A percentile compares a stretch with the other conserved stretches of the same genome.
phyloP scores from a whole-genome alignment of 2,797 vertebrate genomes.

The Rallus crepitans region DNA sequence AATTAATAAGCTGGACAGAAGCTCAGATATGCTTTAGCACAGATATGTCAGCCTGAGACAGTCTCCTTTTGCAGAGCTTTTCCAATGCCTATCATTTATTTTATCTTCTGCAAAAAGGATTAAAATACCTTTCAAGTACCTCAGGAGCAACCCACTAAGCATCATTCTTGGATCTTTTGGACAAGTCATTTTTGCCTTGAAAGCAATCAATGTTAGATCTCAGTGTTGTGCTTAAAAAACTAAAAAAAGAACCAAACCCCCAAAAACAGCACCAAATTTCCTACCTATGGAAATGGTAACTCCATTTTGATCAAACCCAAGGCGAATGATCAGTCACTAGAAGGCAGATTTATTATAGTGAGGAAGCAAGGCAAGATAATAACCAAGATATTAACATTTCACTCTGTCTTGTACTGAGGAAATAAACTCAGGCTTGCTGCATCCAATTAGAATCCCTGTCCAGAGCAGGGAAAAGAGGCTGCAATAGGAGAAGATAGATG shows the following conservation, averaged over 20 bases:
- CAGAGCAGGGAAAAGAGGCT: neutral
- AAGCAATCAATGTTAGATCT: neutral
- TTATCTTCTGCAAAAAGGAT: neutral
- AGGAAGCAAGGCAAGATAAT: neutral
- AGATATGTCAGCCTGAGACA: neutral
- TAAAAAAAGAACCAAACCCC: too few species aligned
- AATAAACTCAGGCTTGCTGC: neutral
- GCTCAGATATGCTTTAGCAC: neutral
- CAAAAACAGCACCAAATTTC: neutral
- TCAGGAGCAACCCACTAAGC: neutral
- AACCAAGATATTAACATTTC: neutral
- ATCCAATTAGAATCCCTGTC: neutral
- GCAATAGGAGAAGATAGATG: neutral
- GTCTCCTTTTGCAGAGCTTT: neutral
- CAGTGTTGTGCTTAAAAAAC: neutral
- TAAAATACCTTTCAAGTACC: neutral
- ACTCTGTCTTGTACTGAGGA: neutral
- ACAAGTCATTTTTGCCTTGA: neutral
- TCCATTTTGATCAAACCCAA: neutral
- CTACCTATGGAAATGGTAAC: neutral
- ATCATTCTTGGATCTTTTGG: neutral
- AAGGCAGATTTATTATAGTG: neutral
- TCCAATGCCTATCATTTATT: neutral
- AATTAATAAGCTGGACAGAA: neutral
- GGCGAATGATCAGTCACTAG: neutral